phyloP scores from a whole-genome alignment of 2,797 vertebrate species.

The Tragelaphus oryx region DNA sequence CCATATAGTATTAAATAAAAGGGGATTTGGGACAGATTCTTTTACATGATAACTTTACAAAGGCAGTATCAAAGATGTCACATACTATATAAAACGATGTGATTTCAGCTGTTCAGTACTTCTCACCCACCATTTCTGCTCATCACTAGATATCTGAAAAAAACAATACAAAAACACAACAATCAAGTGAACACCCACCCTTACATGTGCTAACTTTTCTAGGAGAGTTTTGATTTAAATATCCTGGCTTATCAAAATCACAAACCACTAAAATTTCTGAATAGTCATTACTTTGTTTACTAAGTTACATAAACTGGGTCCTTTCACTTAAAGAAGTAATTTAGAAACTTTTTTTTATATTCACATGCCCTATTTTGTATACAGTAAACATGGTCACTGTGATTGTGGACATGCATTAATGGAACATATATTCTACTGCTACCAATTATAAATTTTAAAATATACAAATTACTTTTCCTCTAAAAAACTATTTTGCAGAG shows the following conservation, averaged over 20 bases:
- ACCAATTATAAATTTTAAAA: slow-evolving; percentile 14
- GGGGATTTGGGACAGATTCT: not conserved
- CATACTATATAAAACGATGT: slow-evolving; percentile 75
- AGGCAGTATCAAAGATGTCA: slow-evolving; percentile 48
- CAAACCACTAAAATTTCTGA: not conserved
- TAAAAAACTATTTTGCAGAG: slow-evolving; percentile 25
- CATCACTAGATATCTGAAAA: slow-evolving; percentile 75
- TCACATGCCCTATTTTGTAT: not conserved
- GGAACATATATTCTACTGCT: not conserved
- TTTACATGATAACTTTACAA: not conserved
- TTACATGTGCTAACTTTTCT: not conserved
- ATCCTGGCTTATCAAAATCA: not conserved
- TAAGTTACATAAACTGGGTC: not conserved
- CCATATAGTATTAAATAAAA: not conserved
- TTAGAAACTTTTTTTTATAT: not conserved
- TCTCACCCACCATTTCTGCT: slow-evolving; percentile 86
- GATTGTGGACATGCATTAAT: not conserved
- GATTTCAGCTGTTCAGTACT: slow-evolving; percentile 53
- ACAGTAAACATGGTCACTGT: not conserved
- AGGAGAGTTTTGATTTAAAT: not conserved
- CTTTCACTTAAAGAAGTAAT: slow-evolving; percentile 21
- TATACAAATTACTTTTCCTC: slow-evolving; percentile 2
- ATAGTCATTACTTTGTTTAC: not conserved
- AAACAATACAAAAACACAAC: not conserved
- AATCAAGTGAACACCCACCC: slow-evolving; percentile 32